A percentile compares a stretch with the other conserved stretches of the same genome.
Evolutionary conservation across 2,113 vertebrate genomes (phyloP).

Genomic region (Callaeas wilsoni): DNA sequence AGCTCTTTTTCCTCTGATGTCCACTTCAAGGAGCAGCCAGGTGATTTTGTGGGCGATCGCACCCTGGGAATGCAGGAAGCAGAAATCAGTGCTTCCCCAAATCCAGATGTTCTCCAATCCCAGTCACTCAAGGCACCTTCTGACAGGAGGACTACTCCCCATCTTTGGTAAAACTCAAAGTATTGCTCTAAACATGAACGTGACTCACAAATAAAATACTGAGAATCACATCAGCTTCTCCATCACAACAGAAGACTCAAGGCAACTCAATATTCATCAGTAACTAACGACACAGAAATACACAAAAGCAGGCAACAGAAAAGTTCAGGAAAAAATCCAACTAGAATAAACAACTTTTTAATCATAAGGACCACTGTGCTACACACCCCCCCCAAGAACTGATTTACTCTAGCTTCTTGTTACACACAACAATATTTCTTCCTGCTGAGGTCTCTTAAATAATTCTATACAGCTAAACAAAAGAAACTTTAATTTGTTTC

Average conservation of each 20-base stretch:
- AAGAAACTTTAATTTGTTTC: not conserved
- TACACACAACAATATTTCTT: not conserved
- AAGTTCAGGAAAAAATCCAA: not conserved
- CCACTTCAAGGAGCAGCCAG: constrained; percentile 82
- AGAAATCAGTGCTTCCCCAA: not conserved
- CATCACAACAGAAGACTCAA: not conserved
- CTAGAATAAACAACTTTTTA: not conserved
- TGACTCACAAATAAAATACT: not conserved
- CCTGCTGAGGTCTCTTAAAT: not conserved
- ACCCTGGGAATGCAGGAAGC: constrained; percentile 37
- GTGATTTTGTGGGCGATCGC: constrained; percentile 75
- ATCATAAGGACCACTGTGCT: not conserved
- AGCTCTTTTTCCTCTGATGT: constrained; percentile 87
- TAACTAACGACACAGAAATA: not conserved
- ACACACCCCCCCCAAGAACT: not conserved
- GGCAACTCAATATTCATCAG: not conserved
- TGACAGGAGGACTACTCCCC: not conserved
- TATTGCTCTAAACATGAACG: not conserved
- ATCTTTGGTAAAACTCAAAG: not conserved
- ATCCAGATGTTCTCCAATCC: not conserved
- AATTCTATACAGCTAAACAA: not conserved
- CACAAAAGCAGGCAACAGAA: not conserved
- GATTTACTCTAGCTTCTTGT: not conserved
- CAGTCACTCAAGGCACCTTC: not conserved
- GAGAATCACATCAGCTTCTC: not conserved